Conservation (phyloP, 2,113 vertebrate species). For the Sterna hirundo region DNA sequence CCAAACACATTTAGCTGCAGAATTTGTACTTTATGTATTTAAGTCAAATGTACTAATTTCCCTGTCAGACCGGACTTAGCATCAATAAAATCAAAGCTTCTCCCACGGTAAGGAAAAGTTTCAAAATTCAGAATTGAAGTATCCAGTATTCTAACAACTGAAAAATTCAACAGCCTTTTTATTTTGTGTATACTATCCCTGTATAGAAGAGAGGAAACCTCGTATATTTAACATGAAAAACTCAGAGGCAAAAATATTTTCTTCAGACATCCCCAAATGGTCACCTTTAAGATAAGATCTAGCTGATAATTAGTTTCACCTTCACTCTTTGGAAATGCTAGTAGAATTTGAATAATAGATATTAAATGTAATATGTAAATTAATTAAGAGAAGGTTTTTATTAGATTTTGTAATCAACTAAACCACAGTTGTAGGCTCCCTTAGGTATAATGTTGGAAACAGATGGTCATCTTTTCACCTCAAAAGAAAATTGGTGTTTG, state of each 20-base stretch:
- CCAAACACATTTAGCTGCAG: not conserved
- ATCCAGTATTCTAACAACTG: not conserved
- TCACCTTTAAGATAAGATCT: not conserved
- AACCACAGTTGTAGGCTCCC: not conserved
- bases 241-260: not conserved
- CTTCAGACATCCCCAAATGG: not conserved
- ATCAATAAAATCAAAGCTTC: not conserved
- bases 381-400: not conserved
- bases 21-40: not conserved
- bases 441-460: not conserved
- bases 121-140: not conserved
- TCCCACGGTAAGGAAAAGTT: not conserved
- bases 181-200: not conserved
- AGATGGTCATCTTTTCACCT: conserved; percentile 62
- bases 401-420: not conserved
- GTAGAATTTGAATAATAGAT: not conserved
- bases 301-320: not conserved
- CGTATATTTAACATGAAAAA: not conserved
- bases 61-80: rapidly evolving
- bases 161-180: not conserved
- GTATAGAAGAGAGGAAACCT: not conserved
- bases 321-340: not conserved
- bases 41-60: not conserved
- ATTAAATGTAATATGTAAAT: not conserved
- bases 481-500: conserved; percentile 47